phyloP scores from a whole-genome alignment of 1,140 invertebrate species.

The Neuroterus valhalla region DNA sequence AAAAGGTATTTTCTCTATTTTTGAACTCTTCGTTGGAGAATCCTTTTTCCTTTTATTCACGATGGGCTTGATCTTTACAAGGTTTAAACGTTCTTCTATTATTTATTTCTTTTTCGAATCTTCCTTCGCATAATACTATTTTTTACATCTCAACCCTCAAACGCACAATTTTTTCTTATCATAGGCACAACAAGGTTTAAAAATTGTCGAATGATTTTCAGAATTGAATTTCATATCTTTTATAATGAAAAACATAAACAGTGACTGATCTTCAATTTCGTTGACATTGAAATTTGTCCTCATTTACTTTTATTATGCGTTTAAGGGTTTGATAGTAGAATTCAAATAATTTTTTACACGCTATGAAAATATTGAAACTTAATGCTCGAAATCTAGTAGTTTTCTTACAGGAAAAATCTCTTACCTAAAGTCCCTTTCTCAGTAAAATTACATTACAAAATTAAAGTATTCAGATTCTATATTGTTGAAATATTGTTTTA shows the following conservation, averaged over 20 bases:
- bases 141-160: not conserved
- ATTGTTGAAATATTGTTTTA: not conserved
- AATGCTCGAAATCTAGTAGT: not conserved
- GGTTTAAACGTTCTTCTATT: not conserved
- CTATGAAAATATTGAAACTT: not conserved
- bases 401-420: not conserved
- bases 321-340: constrained; percentile 4
- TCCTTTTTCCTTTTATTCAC: constrained; percentile 34
- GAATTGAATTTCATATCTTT: too few relatives aligned
- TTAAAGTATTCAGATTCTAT: not conserved
- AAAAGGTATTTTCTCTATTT: constrained; percentile 36
- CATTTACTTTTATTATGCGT: too few relatives aligned
- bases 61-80: not conserved
- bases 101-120: constrained; percentile 1
- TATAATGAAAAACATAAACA: not conserved
- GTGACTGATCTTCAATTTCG: not conserved
- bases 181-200: not conserved
- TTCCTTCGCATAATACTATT: not conserved
- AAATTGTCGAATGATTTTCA: not conserved
- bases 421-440: constrained; percentile 15
- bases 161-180: constrained; percentile 2
- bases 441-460: not conserved
- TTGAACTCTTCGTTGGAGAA: not conserved
- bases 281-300: not conserved
- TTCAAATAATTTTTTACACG: constrained; percentile 15